A percentile compares a stretch with the other conserved stretches of the same genome.
Evolutionary conservation across 2,888 invertebrate species (phyloP).

Genomic region (Hypomecis punctinalis): DNA sequence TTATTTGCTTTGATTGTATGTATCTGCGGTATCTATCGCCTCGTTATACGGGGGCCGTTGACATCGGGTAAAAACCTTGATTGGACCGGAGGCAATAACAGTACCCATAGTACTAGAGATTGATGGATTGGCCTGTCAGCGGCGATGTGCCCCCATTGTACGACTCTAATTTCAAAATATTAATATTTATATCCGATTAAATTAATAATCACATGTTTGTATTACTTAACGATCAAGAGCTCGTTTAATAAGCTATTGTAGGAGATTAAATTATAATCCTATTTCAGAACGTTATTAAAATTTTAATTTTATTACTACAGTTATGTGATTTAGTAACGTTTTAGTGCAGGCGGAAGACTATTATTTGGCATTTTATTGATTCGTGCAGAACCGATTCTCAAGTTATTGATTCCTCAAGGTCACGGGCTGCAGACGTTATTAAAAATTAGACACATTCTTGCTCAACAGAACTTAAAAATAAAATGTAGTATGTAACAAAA

Average conservation of each 20-base stretch:
- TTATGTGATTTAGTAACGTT: slow-evolving; percentile 26
- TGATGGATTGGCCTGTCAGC: slow-evolving; percentile 72
- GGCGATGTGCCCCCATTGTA: slow-evolving; percentile 55
- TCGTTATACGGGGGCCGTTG: slow-evolving; percentile 63
- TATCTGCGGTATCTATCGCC: slow-evolving; percentile 53
- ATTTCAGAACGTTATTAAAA: slow-evolving; percentile 24
- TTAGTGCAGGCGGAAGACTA: slow-evolving; percentile 30
- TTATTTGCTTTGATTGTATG: slow-evolving; percentile 74
- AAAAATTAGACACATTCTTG: slow-evolving; percentile 2
- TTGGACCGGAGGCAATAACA: slow-evolving; percentile 59
- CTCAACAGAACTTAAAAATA: background rate
- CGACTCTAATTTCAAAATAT: slow-evolving; percentile 66
- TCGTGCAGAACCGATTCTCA: slow-evolving; percentile 43
- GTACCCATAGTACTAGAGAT: slow-evolving; percentile 61
- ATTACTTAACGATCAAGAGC: slow-evolving; percentile 53
- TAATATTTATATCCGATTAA: slow-evolving; percentile 65
- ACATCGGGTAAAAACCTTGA: slow-evolving; percentile 69
- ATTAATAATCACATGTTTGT: slow-evolving; percentile 64
- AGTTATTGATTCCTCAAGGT: slow-evolving; percentile 41
- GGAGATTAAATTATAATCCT: slow-evolving; percentile 45
- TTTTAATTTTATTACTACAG: slow-evolving; percentile 27
- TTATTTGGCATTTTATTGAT: slow-evolving; percentile 33
- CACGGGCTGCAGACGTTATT: slow-evolving; percentile 30
- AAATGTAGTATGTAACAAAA: slow-evolving; percentile 27
- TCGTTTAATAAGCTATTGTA: slow-evolving; percentile 53